Base-by-base conservation (phyloP, 2,888 invertebrate species). In the Athalia rosae region DNA sequence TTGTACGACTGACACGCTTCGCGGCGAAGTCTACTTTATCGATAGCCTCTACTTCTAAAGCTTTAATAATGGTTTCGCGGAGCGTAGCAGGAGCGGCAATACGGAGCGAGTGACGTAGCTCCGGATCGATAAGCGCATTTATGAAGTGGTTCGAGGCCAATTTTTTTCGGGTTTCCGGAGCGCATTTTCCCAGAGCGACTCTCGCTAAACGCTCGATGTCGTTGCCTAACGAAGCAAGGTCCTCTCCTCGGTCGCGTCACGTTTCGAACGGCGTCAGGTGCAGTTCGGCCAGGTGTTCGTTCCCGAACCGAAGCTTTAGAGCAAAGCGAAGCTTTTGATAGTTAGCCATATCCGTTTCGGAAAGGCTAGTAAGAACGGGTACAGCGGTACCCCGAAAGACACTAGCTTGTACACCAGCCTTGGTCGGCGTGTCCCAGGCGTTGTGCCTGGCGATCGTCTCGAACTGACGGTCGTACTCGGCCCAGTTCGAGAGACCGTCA, bases 231-330 rank as follows among this genome's bases (percentile, higher is more conserved):
- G 61, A 28, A 4, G 61, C 41, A 4, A 61, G 8, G 15, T 61
- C 61, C 8, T 61, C 61, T 1, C 41, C 61, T 0, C 6, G 41
- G 5, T 3, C n/a, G 3, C 5, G n/a, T 15, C 61, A 15, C 8
- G 61, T 61, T 41, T 28, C 58, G n/a, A 58, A 58, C 6, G 58
- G n/a, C 4, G 58, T 58, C 5, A n/a, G 13, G 3, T 58, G n/a
- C 5, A 58, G 58, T n/a, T 58, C 58, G n/a, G 58, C 8, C 15
- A 58, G n/a, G 58, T n/a, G 58, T n/a, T n/a, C 58, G 58, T 58
- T 58, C 5, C 58, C 58, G n/a, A n/a, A 58, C 3, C 58, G 9
- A 4, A 58, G 13, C n/a, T 58, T 58, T 4, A 58, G n/a, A 6
- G 58, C 13, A 8, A 58, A n/a, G 4, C 58, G 3, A 9, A 58